Percentiles rank a stretch among this genome's conserved stretches.
phyloP scores from a whole-genome alignment of 1,140 invertebrate species.

The Spodoptera litura region DNA sequence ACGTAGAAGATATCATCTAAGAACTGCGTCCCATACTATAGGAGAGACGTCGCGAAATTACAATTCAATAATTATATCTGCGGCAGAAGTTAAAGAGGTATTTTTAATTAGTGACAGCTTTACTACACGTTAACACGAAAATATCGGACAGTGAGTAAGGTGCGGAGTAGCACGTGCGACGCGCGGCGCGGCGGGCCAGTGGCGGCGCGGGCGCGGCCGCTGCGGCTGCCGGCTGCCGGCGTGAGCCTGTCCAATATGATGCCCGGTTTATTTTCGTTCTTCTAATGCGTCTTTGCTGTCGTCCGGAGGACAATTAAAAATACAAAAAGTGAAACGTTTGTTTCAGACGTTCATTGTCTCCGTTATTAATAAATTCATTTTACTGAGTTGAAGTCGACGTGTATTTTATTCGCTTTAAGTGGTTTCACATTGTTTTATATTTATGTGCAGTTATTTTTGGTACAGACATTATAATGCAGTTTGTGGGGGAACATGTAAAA shows the following conservation, averaged over 20 bases:
- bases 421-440: slow-evolving; percentile 86
- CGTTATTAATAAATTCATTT: slow-evolving; percentile 86
- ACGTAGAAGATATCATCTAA: slow-evolving; percentile 84
- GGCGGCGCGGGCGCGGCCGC: slow-evolving; percentile 11
- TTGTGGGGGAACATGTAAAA: slow-evolving; percentile 83
- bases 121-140: slow-evolving; percentile 59
- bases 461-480: slow-evolving; percentile 84
- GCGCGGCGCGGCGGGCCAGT: background rate
- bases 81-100: slow-evolving; percentile 57
- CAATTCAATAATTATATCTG: slow-evolving; percentile 82
- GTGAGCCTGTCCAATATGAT: slow-evolving; percentile 80
- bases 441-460: slow-evolving; percentile 85
- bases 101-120: slow-evolving; percentile 68
- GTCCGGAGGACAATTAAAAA: slow-evolving; percentile 84
- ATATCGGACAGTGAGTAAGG: slow-evolving; percentile 38
- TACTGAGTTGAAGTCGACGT: slow-evolving; percentile 84
- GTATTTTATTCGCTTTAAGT: slow-evolving; percentile 86
- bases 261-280: slow-evolving; percentile 81
- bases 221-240: slow-evolving; percentile 27
- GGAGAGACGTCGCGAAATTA: slow-evolving; percentile 80
- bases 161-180: slow-evolving; percentile 25
- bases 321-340: slow-evolving; percentile 84
- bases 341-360: slow-evolving; percentile 86
- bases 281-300: slow-evolving; percentile 83
- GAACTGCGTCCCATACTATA: slow-evolving; percentile 76